Conservation (phyloP, 2,797 vertebrate genomes). For the Semotilus atromaculatus region DNA sequence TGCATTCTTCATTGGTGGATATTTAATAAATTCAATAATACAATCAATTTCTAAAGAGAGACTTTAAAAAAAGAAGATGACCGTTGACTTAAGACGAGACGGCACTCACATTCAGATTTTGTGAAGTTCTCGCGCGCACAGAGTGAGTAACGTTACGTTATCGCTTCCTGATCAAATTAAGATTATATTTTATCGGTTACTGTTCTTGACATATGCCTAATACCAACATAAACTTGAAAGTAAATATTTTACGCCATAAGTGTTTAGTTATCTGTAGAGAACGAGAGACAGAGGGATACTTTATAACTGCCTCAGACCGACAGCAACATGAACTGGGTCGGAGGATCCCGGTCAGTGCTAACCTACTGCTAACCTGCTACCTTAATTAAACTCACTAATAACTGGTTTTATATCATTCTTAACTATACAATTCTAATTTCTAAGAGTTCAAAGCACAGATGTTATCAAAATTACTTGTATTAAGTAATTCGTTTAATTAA, state of each 20-base stretch:
- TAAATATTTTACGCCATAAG: background rate
- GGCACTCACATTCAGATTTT: background rate
- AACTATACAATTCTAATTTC: background rate
- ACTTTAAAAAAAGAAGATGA: background rate
- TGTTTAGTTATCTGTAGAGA: background rate
- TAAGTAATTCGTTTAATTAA: background rate
- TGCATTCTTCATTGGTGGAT: background rate
- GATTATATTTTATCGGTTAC: background rate
- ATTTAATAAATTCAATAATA: background rate
- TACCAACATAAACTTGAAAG: background rate
- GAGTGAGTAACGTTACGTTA: background rate
- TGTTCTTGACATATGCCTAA: background rate
- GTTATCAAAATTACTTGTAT: background rate
- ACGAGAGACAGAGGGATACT: background rate
- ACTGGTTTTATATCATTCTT: background rate
- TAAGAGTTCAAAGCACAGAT: background rate
- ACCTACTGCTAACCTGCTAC: background rate
- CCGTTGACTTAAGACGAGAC: background rate
- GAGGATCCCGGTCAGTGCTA: conserved; percentile 77
- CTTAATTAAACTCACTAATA: background rate
- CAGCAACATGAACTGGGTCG: conserved; percentile 80
- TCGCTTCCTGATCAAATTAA: background rate
- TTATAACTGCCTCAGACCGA: background rate
- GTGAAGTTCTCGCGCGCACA: background rate
- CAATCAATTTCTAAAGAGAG: background rate